Base-by-base conservation (phyloP, 2,888 invertebrate genomes). In the Cabera pusaria region DNA sequence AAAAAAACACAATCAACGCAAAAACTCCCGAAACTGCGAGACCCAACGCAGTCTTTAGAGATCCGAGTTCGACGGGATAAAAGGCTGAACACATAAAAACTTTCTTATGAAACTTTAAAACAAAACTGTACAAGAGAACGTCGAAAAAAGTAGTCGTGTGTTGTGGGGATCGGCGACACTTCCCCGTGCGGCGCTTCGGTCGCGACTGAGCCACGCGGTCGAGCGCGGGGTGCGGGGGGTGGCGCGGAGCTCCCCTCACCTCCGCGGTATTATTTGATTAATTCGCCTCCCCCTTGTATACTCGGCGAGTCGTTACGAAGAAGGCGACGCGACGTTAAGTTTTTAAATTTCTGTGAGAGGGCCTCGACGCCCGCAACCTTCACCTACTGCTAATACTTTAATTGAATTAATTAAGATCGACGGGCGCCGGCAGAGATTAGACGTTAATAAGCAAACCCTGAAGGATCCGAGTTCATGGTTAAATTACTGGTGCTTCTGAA, bases 241-340 rank as follows among this genome's bases (percentile, higher is more conserved):
- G 19, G 23, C 23, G 44, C 66, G 64, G 64, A 59, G 53, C 70
- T 51, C 75, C 75, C 74, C 76, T 64, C 80, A 63, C 82, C 85
- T 69, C 82, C 75, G 81, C 81, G 75, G 85, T 85, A 87, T 88
- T 88, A 88, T 88, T 88, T 88, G 88, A 88, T 88, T 88, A 88
- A 88, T 88, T 88, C 83, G 85, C 86, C 86, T 85, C 87, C 88
- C 81, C 87, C 86, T 86, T 83, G 86, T 85, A 86, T 81, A 83
- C 80, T 81, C 82, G 78, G 72, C 71, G 77, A 85, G 80, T 84
- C 88, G 85, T 85, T 85, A 83, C 82, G 81, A 75, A 77, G 72
- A 78, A 76, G 78, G 73, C 69, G 74, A 84, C 82, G 73, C 69
- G 74, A 84, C 82, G 81, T 78, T 79, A 83, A 83, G 84, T 88